A percentile compares a stretch with the other conserved stretches of the same genome.
Evolutionary conservation across 2,888 invertebrate species (phyloP).

Genomic region (Eilema griseolum): DNA sequence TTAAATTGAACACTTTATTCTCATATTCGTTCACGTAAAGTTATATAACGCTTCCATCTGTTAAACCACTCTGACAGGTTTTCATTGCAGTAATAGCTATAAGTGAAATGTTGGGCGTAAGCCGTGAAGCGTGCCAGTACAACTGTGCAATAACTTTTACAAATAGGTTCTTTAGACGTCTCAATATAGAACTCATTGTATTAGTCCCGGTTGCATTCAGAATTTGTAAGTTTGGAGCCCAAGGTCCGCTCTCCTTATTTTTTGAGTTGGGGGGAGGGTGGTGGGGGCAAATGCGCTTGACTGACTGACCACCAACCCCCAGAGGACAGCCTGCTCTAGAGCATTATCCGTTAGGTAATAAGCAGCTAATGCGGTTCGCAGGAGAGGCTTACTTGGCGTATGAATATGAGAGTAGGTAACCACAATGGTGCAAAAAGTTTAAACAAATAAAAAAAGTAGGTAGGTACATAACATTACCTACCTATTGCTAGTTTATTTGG

Average conservation of each 20-base stretch:
- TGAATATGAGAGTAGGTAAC: too few species aligned
- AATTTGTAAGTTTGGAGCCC: neutral
- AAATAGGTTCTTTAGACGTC: slow-evolving; percentile 31
- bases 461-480: too few species aligned
- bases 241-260: too few species aligned
- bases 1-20: slow-evolving; percentile 24
- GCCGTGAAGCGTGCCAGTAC: slow-evolving; percentile 14
- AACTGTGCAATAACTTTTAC: slow-evolving; percentile 22
- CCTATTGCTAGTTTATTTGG: too few species aligned
- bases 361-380: too few species aligned
- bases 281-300: too few species aligned
- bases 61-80: slow-evolving; percentile 50
- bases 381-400: too few species aligned
- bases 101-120: slow-evolving; percentile 47
- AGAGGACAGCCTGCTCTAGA: too few species aligned
- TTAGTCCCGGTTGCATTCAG: neutral
- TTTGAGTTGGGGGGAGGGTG: too few species aligned
- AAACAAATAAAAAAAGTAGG: too few species aligned
- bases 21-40: slow-evolving; percentile 36
- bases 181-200: slow-evolving; percentile 8
- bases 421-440: too few species aligned
- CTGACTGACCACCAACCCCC: too few species aligned
- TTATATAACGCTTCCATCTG: slow-evolving; percentile 44
- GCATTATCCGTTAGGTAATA: neutral
- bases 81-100: slow-evolving; percentile 35